Conservation (phyloP, 1,140 invertebrate species). For the Glomeris maerens region DNA sequence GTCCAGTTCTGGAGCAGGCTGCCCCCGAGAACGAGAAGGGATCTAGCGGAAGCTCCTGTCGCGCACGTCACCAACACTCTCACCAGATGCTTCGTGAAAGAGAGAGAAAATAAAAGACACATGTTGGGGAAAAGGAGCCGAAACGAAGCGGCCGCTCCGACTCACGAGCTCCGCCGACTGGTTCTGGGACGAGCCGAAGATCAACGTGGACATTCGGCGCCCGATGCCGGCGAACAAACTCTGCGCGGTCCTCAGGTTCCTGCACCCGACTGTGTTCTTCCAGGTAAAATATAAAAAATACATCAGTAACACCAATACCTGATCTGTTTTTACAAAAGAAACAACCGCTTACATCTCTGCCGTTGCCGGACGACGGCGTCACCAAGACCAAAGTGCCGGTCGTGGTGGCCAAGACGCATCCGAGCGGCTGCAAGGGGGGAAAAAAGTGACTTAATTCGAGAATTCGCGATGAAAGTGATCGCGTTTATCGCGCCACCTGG, state of each 20-base stretch:
- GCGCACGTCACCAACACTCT: too few species aligned
- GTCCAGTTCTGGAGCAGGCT: too few species aligned
- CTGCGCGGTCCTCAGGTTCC: slow-evolving; percentile 55
- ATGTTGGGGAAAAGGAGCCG: too few species aligned
- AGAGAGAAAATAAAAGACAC: too few species aligned
- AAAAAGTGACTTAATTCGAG: neutral
- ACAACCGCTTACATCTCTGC: slow-evolving; percentile 37
- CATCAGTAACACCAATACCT: neutral
- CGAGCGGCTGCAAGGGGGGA: slow-evolving; percentile 45
- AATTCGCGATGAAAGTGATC: neutral
- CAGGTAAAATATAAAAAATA: slow-evolving; percentile 9
- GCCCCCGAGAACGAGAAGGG: too few species aligned
- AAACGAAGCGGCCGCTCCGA: too few species aligned
- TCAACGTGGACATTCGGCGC: slow-evolving; percentile 63
- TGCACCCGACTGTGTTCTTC: slow-evolving; percentile 43
- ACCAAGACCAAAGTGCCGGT: slow-evolving; percentile 73
- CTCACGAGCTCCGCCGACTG: slow-evolving; percentile 57
- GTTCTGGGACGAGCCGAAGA: slow-evolving; percentile 60
- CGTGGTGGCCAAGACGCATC: slow-evolving; percentile 75
- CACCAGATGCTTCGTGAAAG: too few species aligned
- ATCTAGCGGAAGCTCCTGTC: too few species aligned
- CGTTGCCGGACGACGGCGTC: slow-evolving; percentile 30
- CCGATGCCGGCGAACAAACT: slow-evolving; percentile 79
- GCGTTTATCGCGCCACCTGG: slow-evolving; percentile 9
- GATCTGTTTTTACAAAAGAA: neutral